phyloP scores from a whole-genome alignment of 2,113 vertebrate genomes.

The Romanogobio albipinnatus region DNA sequence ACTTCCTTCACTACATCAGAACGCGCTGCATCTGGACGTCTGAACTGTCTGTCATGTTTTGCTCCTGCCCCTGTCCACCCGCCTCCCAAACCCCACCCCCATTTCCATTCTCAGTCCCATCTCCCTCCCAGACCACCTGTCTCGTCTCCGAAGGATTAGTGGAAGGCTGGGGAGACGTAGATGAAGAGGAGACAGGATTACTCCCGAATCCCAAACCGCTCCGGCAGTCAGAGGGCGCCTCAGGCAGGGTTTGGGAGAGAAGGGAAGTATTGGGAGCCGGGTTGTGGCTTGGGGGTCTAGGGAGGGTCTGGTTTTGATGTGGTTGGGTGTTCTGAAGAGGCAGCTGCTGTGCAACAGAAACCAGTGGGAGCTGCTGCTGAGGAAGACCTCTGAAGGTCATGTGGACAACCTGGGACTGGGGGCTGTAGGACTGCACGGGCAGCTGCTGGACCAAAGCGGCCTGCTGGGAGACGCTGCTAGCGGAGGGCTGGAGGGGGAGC shows the following conservation, averaged over 20 bases:
- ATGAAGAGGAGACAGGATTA: slow-evolving; percentile 43
- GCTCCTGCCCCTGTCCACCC: slow-evolving; percentile 58
- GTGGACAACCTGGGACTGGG: slow-evolving; percentile 71
- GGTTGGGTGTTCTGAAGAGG: slow-evolving; percentile 59
- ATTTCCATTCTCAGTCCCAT: slow-evolving; percentile 44
- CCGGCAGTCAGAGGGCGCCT: slow-evolving; percentile 58
- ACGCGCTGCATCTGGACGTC: slow-evolving; percentile 64
- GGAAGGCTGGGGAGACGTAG: slow-evolving; percentile 62
- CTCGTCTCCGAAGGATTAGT: slow-evolving; percentile 67
- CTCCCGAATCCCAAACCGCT: slow-evolving; percentile 67
- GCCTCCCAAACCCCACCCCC: slow-evolving; percentile 58
- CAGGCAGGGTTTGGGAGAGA: slow-evolving; percentile 67
- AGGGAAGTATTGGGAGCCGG: slow-evolving; percentile 61
- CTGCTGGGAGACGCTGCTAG: slow-evolving; percentile 64
- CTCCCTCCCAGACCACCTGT: slow-evolving; percentile 66
- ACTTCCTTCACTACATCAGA: slow-evolving; percentile 61
- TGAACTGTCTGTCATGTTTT: slow-evolving; percentile 59
- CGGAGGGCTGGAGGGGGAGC: slow-evolving; percentile 66
- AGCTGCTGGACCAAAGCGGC: slow-evolving; percentile 46
- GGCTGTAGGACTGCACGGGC: slow-evolving; percentile 38
- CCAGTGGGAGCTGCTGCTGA: slow-evolving; percentile 69
- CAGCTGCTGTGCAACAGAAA: slow-evolving; percentile 68
- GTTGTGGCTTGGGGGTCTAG: background rate
- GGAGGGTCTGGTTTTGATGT: slow-evolving; percentile 35
- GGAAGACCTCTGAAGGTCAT: slow-evolving; percentile 73